phyloP scores from a whole-genome alignment of 2,888 invertebrate species.

The Melolontha melolontha region DNA sequence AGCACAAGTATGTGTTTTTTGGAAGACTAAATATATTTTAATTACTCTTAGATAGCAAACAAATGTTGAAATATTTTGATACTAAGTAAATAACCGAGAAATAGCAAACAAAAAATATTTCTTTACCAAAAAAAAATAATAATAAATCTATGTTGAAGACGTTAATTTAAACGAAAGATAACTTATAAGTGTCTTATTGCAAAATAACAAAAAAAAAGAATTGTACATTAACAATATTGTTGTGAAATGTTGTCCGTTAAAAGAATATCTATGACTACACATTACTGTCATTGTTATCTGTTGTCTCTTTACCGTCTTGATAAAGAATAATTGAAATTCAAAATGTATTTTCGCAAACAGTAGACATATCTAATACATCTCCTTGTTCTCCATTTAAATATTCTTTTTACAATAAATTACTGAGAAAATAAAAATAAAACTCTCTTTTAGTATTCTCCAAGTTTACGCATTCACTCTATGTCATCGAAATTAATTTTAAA shows the following conservation, averaged over 20 bases:
- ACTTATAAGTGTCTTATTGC: constrained; percentile 57
- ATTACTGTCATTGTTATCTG: constrained; percentile 48
- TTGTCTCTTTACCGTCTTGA: constrained; percentile 13
- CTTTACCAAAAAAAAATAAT: constrained; percentile 26
- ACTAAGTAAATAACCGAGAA: constrained; percentile 52
- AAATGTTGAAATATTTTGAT: constrained; percentile 65
- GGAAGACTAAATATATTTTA: constrained; percentile 62
- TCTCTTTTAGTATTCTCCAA: too few relatives aligned
- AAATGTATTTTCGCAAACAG: background rate
- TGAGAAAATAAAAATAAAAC: too few relatives aligned
- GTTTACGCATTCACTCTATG: too few relatives aligned
- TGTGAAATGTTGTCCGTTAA: constrained; percentile 48
- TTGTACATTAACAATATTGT: constrained; percentile 49
- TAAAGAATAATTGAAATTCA: constrained; percentile 18
- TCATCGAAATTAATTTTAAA: too few relatives aligned
- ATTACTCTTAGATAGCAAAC: constrained; percentile 62
- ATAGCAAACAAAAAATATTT: constrained; percentile 38
- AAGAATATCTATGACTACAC: constrained; percentile 34
- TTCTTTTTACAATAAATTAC: too few relatives aligned
- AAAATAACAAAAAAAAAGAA: constrained; percentile 48
- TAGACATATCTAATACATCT: too few relatives aligned
- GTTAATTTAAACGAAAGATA: constrained; percentile 51
- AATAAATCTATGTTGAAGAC: constrained; percentile 34
- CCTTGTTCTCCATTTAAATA: too few relatives aligned
- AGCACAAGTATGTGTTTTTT: constrained; percentile 44